phyloP scores from a whole-genome alignment of 2,797 vertebrate genomes.

The Sebastes dallii region DNA sequence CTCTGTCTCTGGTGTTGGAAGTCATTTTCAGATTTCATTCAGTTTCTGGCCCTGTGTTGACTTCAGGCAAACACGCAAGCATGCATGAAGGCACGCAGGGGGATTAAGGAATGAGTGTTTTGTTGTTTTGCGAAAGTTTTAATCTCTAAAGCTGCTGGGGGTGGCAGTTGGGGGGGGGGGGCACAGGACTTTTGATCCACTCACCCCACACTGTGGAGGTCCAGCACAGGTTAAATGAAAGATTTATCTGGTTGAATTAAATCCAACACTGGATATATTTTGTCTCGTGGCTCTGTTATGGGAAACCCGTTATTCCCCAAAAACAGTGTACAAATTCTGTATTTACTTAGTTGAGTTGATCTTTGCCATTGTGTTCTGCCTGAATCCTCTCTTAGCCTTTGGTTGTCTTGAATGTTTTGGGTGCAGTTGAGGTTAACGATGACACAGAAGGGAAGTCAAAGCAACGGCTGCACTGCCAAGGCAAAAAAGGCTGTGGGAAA shows the following conservation, averaged over 20 bases:
- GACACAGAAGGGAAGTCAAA: neutral
- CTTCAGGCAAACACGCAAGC: slow-evolving; percentile 31
- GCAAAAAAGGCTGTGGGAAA: neutral
- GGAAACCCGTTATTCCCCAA: neutral
- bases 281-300: neutral
- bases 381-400: neutral
- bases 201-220: neutral
- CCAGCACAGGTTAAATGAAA: neutral
- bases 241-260: neutral
- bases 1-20: slow-evolving; percentile 47
- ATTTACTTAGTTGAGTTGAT: neutral
- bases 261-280: neutral
- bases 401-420: neutral
- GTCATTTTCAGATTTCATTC: slow-evolving; percentile 37
- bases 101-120: slow-evolving; percentile 15
- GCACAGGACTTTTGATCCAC: neutral
- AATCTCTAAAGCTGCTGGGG: neutral
- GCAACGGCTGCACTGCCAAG: neutral
- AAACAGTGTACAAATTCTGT: neutral
- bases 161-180: neutral
- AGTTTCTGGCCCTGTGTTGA: neutral
- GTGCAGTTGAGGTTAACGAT: neutral
- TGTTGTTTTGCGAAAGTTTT: slow-evolving; percentile 16
- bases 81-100: slow-evolving; percentile 18
- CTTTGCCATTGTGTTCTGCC: neutral